Base-by-base conservation (phyloP, 2,113 vertebrate species). In the Himantopus leucocephalus region DNA sequence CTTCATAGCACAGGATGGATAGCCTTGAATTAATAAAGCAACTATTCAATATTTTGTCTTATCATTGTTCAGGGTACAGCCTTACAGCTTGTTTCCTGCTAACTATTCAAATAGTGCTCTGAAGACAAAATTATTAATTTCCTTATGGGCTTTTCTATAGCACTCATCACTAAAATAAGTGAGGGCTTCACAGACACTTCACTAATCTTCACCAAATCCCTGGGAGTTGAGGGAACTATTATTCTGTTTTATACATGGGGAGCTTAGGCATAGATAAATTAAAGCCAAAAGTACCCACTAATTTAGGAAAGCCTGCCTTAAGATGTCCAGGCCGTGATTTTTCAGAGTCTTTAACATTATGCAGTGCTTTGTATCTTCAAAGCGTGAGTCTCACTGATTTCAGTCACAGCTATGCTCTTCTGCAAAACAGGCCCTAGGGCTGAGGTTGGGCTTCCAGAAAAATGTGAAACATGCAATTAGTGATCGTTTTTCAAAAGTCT, bases 101-200 rank as follows among this genome's bases (percentile, higher is more conserved):
- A 95, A 87, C 90, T 96, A 95, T 91, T 97, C 77, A 95, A 91
- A 94, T 14, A 93, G 70, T 79, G 76, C 86, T 92, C 94, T 89
- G 85, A 96, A 96, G 94, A 97, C 92, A 95, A 95, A 96, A 97
- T 95, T 95, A 97, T 93, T 96, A 96, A 96, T 96, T 96, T 96
- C 92, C 91, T 96, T 93, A 91, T 58, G 74, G 90, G 85, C 77
- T 97, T 96, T 94, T 96, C 91, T 91, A 82, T 35, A 85, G 87
- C 81, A 91, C 92, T 97, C 93, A 95, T 95, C 88, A 91, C 92
- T 89, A 79, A 85, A 92, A 67, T 82, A 94, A 97, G 91, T 45
- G 84, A 92, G 85, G 58, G 91, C 70, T 97, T 95, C 96, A 95
- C 75, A 96, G 76, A 76, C 77, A 85, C 91, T 94, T 95, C 84